phyloP scores from a whole-genome alignment of 2,113 vertebrate species.

The Bucco capensis region DNA sequence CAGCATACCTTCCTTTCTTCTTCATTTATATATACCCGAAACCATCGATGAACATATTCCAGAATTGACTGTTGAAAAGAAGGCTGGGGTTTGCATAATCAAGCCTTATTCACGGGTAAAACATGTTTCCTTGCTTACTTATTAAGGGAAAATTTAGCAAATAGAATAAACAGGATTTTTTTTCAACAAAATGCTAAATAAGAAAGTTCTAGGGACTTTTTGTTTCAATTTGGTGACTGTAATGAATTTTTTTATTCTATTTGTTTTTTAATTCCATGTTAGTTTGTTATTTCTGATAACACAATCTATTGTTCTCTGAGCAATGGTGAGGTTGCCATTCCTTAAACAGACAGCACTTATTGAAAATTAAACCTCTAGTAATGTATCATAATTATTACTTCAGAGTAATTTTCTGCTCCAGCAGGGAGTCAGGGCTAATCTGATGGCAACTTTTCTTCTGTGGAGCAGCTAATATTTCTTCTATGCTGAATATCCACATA shows the following conservation, averaged over 20 bases:
- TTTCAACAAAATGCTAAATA: not conserved
- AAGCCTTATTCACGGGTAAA: not conserved
- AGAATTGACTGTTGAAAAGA: not conserved
- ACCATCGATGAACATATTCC: not conserved
- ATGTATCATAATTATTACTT: constrained; percentile 80
- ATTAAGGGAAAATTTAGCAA: not conserved
- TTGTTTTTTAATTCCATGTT: constrained; percentile 30
- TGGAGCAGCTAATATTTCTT: constrained; percentile 70
- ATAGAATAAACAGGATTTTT: not conserved
- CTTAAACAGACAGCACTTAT: constrained; percentile 74
- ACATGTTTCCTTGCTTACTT: not conserved
- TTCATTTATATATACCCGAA: not conserved
- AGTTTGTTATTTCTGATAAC: constrained; percentile 67
- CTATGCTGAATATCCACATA: constrained; percentile 62
- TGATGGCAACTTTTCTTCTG: constrained; percentile 65
- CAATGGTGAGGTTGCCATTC: constrained; percentile 61
- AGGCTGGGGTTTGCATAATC: not conserved
- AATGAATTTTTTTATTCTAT: constrained; percentile 66
- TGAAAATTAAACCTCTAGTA: constrained; percentile 79
- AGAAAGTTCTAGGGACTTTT: not conserved
- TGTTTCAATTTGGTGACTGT: constrained; percentile 27
- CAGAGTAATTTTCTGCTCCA: constrained; percentile 74
- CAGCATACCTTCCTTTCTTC: not conserved
- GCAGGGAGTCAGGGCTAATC: constrained; percentile 72
- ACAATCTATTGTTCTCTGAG: constrained; percentile 70